Evolutionary conservation across 2,797 vertebrate species (phyloP), one percentile per base, ranked within the genome.

Genomic region (Sebastes nivosus): DNA sequence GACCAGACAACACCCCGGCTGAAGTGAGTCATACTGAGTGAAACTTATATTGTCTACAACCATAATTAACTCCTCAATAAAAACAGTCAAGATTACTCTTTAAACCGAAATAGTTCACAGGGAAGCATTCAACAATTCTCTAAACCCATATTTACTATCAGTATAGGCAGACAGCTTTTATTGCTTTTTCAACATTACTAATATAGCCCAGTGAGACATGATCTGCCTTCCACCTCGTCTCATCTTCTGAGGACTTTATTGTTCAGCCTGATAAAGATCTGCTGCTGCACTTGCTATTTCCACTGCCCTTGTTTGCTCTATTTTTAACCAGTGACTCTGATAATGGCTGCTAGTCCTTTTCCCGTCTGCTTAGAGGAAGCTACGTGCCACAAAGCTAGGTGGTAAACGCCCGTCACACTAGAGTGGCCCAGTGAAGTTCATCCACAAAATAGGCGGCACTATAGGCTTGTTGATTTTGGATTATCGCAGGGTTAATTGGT

Each of bases 11-110:
- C 72, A 63, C 69, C 70, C 85, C 50, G 5, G 54, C 72, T 30
- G 83, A 93, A 80, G 96, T 96, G 68, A 93, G 93, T 89, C 82
- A 82, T 12, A 16, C 10, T 66, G 8, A 55, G 22, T 46, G 5
- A 71, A 46, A 71, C 4, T 63, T 22, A 11, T n/a, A 34, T 18
- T 18, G 20, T 73, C 54, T 29, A 4, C 55, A n/a, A 22, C n/a
- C 22, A 60, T 58, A 50, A 63, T 69, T 54, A 59, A 58, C 25
- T 20, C 22, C 18, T 18, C 20, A 65, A 18, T 66, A 57, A 75
- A 66, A 76, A 64, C 20, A 38, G 38, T 59, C 16, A 60, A 72
- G 64, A 42, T 68, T 25, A 27, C 10, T 24, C 59, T n/a, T 34
- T 67, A 4, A 4, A 5, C 12, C 2, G 14, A 38, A 67, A 42